Conservation (phyloP, 2,113 vertebrate genomes). For the Lichenostomus cassidix region DNA sequence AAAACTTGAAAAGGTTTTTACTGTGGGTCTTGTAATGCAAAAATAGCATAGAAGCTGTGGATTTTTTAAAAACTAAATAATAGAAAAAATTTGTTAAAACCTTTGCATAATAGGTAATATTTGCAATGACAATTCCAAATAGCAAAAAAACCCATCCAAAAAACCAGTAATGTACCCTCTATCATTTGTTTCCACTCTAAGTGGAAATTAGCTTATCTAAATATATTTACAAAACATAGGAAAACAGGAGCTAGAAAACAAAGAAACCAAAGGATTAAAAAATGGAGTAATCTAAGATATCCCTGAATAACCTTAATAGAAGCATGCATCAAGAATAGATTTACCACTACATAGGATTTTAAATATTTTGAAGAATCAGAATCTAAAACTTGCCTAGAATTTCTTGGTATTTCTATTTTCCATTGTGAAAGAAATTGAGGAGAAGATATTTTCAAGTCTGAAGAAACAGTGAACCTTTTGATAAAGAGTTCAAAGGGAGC, state of each 20-base stretch:
- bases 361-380: neutral
- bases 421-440: neutral
- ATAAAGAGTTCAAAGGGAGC: neutral
- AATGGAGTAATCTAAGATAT: neutral
- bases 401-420: neutral
- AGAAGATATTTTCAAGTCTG: neutral
- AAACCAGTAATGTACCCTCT: neutral
- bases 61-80: neutral
- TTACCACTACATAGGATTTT: neutral
- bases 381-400: neutral
- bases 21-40: neutral
- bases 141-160: neutral
- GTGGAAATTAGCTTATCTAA: neutral
- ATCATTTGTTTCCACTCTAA: neutral
- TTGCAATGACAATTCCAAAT: neutral
- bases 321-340: neutral
- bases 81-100: neutral
- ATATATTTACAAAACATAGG: neutral
- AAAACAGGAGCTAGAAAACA: neutral
- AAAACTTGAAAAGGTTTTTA: neutral
- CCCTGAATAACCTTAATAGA: neutral
- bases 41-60: neutral
- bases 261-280: neutral
- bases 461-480: neutral
- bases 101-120: neutral